A percentile compares a stretch with the other conserved stretches of the same genome.
These are phyloP conservation scores for Muricea muricata DNA, from an alignment of 92 coral and sea anemone genomes.

Conservation along the genomic window DNA sequence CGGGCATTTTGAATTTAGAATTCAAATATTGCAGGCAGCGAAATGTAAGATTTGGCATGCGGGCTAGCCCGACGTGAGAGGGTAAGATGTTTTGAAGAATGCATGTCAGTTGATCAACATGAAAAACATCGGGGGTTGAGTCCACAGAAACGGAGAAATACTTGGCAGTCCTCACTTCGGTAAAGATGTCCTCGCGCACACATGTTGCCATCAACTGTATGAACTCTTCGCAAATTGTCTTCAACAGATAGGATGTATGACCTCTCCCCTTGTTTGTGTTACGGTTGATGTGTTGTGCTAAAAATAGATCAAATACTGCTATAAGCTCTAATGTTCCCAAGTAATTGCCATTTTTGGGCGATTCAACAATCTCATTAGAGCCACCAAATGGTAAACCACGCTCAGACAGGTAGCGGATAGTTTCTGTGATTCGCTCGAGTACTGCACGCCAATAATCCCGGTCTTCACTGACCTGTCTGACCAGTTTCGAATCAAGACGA, in stretches of 20 bases:
- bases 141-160: constrained; percentile 43
- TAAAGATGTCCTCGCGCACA: constrained; percentile 20
- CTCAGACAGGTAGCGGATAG: constrained; percentile 19
- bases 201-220: constrained; percentile 24
- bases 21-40: too few species aligned
- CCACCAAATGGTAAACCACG: constrained; percentile 17
- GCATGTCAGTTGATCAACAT: not conserved
- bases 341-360: constrained; percentile 30
- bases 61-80: too few species aligned
- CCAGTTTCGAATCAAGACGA: constrained; percentile 1
- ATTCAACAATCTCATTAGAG: constrained; percentile 24
- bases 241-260: constrained; percentile 36
- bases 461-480: not conserved
- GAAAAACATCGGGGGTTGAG: constrained; percentile 7
- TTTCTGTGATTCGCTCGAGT: constrained; percentile 8
- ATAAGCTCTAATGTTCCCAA: constrained; percentile 13
- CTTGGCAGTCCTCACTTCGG: constrained; percentile 20
- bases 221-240: constrained; percentile 34
- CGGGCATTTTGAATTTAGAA: too few species aligned
- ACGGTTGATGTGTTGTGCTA: constrained; percentile 23
- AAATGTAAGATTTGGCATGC: too few species aligned
- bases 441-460: constrained; percentile 13
- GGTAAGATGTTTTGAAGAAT: not conserved
- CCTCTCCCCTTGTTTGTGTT: constrained; percentile 40
- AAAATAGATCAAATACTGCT: constrained; percentile 11